Evolutionary conservation across 2,888 invertebrate genomes (phyloP), one percentile per base, ranked within the genome.

Genomic region (Rhingia campestris): DNA sequence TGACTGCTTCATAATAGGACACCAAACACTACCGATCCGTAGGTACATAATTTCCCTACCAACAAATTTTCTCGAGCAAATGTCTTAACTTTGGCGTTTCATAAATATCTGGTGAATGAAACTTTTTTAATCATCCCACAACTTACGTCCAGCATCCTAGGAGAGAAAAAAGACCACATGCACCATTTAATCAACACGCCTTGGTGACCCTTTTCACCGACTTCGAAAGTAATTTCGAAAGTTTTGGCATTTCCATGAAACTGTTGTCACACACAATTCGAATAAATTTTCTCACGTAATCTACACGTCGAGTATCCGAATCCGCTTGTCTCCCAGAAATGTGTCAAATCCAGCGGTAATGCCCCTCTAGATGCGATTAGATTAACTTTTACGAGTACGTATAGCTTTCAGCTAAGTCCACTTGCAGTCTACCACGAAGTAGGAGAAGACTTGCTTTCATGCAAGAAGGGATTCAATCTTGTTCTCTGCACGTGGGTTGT

Each of bases 41-140:
- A 22, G 2, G 22, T 22, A 22, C 22, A 22, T 22, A 22, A 22
- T 22, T 22, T 22, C 22, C 22, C 22, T 22, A 22, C 22, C 22
- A 22, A 22, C 22, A 22, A 22, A 22, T 22, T 2, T 22, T 22
- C 22, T 22, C 22, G 22, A 22, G 22, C 22, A 22, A 22, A 22
- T 22, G 22, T 22, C 22, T 22, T 22, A 22, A 22, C 22, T 22
- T 54, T 54, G 32, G 14, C 35, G 7, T 41, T 66, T 33, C 54
- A 35, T 56, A 43, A 56, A 56, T 56, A 37, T 30, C 67, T 5
- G 9, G 9, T 7, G 30, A 56, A 7, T 22, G 9, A 54, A 79
- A 79, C 79, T 79, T 79, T 79, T 72, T 79, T 79, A 79, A 79
- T 79, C 72, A 79, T 79, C 32, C 33, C 43, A 67, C 53, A 49